Evolutionary conservation across 2,797 vertebrate genomes (phyloP).

Genomic region (Labroides dimidiatus): DNA sequence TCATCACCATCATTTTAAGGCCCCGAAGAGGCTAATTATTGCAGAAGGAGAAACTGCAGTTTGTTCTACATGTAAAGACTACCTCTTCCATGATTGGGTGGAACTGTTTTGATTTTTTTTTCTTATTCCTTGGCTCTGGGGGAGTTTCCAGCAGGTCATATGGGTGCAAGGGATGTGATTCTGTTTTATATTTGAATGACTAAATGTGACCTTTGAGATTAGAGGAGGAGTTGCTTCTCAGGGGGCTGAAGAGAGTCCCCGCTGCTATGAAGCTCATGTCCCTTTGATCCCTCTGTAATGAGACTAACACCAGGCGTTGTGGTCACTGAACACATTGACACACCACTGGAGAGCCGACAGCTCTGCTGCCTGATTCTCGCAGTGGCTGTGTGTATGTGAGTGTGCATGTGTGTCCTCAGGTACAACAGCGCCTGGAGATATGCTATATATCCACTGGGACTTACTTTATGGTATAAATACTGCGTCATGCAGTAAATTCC

Average conservation of each 20-base stretch:
- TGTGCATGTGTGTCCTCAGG: constrained; percentile 55
- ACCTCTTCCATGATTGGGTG: neutral
- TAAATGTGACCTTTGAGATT: constrained; percentile 85
- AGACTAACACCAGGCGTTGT: constrained; percentile 80
- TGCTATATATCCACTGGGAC: constrained; percentile 61
- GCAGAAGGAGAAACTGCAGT: constrained; percentile 7
- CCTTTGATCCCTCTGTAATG: constrained; percentile 83
- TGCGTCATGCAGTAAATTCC: constrained; percentile 50
- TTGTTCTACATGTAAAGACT: neutral
- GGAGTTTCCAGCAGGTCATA: constrained; percentile 44
- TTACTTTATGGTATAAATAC: constrained; percentile 57
- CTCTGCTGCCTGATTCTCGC: constrained; percentile 55
- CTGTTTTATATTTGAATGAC: constrained; percentile 84
- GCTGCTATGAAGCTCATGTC: constrained; percentile 81
- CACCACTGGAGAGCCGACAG: constrained; percentile 71
- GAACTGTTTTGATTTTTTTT: constrained; percentile 4
- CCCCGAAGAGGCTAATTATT: constrained; percentile 32
- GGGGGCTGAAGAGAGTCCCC: constrained; percentile 75
- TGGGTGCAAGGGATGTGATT: constrained; percentile 63
- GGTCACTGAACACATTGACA: constrained; percentile 81
- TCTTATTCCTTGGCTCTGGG: constrained; percentile 34
- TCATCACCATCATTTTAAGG: constrained; percentile 6
- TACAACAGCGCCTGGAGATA: constrained; percentile 56
- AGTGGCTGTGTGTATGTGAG: constrained; percentile 17
- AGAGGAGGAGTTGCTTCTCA: constrained; percentile 76